Percentiles rank a stretch among this genome's conserved stretches.
Conservation (phyloP, 2,113 vertebrate species). For the Trichomycterus rosablanca region DNA sequence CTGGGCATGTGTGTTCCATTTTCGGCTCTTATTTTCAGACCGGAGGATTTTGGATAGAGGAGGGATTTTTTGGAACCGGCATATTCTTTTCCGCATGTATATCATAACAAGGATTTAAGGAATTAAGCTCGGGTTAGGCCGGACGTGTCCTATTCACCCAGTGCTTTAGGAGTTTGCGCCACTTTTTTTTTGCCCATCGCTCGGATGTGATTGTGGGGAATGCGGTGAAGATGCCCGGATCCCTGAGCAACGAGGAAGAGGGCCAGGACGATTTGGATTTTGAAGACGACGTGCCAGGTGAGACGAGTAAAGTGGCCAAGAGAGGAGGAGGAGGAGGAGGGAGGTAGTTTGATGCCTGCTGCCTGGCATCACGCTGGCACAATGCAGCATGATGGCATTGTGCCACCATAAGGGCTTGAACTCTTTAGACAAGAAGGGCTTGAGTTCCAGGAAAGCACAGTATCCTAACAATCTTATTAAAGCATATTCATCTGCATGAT, state of each 20-base stretch:
- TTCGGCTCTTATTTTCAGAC: conserved; percentile 72
- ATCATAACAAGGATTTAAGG: no score
- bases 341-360: conserved; percentile 66
- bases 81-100: conserved; percentile 35
- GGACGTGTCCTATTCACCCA: conserved; percentile 26
- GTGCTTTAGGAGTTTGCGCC: conserved; percentile 67
- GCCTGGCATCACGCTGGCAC: conserved; percentile 60
- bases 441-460: no score
- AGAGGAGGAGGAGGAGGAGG: conserved; percentile 23
- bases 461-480: no score
- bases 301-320: conserved; percentile 53
- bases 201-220: conserved; percentile 58
- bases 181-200: conserved; percentile 52
- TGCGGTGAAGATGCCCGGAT: conserved; percentile 75
- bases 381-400: no score
- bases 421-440: no score
- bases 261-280: conserved; percentile 79
- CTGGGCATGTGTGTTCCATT: conserved; percentile 87
- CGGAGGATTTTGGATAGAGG: conserved; percentile 71
- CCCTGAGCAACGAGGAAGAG: conserved; percentile 79
- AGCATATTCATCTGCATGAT: no score
- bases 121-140: conserved; percentile 35
- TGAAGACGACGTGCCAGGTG: conserved; percentile 80
- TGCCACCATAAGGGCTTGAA: no score
- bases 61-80: conserved; percentile 47